A percentile compares a stretch with the other conserved stretches of the same genome.
These are phyloP conservation scores for Candidula unifasciata DNA, from an alignment of 2,888 invertebrate species.

Conservation along the genomic window DNA sequence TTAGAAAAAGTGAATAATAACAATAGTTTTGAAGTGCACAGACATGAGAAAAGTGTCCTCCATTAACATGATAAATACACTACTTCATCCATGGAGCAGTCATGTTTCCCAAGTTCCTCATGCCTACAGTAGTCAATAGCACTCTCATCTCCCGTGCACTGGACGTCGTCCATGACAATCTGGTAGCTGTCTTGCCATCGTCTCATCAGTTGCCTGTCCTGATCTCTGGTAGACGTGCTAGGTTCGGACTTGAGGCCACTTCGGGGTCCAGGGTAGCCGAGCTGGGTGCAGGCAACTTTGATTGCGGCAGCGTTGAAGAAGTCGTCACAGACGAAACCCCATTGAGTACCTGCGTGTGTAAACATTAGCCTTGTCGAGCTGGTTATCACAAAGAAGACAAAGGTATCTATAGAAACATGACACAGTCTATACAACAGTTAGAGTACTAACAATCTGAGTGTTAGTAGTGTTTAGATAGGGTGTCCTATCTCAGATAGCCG, in stretches of 20 bases:
- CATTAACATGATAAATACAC: conserved; percentile 25
- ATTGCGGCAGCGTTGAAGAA: background rate
- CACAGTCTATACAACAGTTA: too few species aligned
- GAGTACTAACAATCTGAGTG: too few species aligned
- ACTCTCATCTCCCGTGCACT: background rate
- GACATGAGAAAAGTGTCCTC: too few species aligned
- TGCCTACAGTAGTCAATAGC: background rate
- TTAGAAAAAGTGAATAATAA: too few species aligned
- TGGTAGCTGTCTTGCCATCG: background rate
- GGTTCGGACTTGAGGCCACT: background rate
- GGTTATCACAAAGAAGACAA: too few species aligned
- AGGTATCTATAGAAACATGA: too few species aligned
- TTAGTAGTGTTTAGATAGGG: too few species aligned
- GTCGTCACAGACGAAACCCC: conserved; percentile 42
- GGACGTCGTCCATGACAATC: conserved; percentile 21
- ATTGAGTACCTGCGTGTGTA: background rate
- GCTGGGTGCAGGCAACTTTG: conserved; percentile 14
- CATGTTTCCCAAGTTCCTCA: conserved; percentile 5
- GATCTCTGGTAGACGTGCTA: background rate
- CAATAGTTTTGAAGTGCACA: too few species aligned
- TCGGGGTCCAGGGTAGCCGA: background rate
- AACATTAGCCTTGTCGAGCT: too few species aligned
- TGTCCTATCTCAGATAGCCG: too few species aligned
- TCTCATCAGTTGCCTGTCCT: background rate
- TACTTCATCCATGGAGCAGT: background rate